Evolutionary conservation across 92 coral and sea anemone species (phyloP).

Genomic region (Hydrozoanthus gracilis): DNA sequence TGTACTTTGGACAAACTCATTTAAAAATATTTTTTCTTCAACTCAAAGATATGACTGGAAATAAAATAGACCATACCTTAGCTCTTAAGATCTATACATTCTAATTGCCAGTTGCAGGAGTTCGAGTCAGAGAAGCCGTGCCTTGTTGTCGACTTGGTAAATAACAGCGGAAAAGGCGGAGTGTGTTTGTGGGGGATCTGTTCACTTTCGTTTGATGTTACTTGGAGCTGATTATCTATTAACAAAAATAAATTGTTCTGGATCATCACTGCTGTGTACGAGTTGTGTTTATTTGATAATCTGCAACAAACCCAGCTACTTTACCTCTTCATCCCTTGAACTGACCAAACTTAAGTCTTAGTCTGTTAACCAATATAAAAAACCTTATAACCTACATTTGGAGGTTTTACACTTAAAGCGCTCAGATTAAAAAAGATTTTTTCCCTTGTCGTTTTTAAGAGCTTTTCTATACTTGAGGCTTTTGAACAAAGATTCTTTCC

Average conservation of each 20-base stretch:
- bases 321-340: background rate
- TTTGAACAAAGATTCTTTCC: too few species aligned
- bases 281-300: background rate
- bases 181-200: conserved; percentile 10
- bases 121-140: background rate
- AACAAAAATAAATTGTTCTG: conserved; percentile 40
- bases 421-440: too few species aligned
- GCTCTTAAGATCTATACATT: background rate
- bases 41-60: too few species aligned
- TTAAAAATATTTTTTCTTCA: too few species aligned
- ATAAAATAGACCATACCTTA: background rate
- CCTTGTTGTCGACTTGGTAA: background rate
- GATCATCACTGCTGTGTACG: background rate
- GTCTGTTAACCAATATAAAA: background rate
- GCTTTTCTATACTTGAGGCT: too few species aligned
- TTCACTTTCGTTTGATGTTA: conserved; percentile 24
- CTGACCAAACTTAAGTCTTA: background rate
- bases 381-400: too few species aligned
- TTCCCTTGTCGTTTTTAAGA: too few species aligned
- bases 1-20: too few species aligned
- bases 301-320: background rate
- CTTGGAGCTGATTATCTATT: conserved; percentile 34
- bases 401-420: too few species aligned
- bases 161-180: background rate
- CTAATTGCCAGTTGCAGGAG: conserved; percentile 4